Conservation (phyloP, 2,113 vertebrate species). For the Emydura subglobosa region DNA sequence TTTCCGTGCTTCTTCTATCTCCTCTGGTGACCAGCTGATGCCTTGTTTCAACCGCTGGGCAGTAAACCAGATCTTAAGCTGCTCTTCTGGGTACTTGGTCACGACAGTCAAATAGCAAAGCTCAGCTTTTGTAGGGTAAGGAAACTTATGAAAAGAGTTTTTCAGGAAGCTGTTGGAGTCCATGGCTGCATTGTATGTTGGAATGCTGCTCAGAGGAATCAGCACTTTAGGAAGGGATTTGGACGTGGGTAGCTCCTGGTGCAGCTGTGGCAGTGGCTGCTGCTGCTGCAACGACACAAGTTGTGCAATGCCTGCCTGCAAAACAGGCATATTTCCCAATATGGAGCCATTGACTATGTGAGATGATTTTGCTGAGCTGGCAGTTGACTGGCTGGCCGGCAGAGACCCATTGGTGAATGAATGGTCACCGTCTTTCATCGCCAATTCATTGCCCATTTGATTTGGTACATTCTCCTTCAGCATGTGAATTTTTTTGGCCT, state of each 20-base stretch:
- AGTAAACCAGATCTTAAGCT: constrained; percentile 99
- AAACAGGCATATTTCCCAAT: constrained; percentile 90
- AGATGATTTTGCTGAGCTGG: constrained; percentile 73
- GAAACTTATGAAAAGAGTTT: constrained; percentile 98
- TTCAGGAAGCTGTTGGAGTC: constrained; percentile 97
- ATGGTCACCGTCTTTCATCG: constrained; percentile 82
- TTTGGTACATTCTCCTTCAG: constrained; percentile 82
- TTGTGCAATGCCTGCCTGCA: constrained; percentile 92
- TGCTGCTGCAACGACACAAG: constrained; percentile 92
- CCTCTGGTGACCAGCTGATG: constrained; percentile 99
- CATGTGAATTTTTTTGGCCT: constrained; percentile 91
- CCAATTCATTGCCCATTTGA: constrained; percentile 58
- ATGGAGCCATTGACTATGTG: constrained; percentile 87
- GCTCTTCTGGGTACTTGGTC: constrained; percentile 97
- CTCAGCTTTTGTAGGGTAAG: constrained; percentile 97
- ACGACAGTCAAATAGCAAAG: constrained; percentile 98
- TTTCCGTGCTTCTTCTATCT: constrained; percentile 96
- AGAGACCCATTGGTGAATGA: constrained; percentile 82
- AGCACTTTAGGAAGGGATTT: constrained; percentile 97
- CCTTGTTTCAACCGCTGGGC: constrained; percentile 98
- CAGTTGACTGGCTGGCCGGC: constrained; percentile 80
- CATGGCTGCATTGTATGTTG: constrained; percentile 96
- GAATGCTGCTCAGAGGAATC: constrained; percentile 98
- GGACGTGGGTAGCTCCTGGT: constrained; percentile 83
- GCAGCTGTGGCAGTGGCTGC: constrained; percentile 75